phyloP scores from a whole-genome alignment of 2,113 vertebrate species.

The Galbula dea region DNA sequence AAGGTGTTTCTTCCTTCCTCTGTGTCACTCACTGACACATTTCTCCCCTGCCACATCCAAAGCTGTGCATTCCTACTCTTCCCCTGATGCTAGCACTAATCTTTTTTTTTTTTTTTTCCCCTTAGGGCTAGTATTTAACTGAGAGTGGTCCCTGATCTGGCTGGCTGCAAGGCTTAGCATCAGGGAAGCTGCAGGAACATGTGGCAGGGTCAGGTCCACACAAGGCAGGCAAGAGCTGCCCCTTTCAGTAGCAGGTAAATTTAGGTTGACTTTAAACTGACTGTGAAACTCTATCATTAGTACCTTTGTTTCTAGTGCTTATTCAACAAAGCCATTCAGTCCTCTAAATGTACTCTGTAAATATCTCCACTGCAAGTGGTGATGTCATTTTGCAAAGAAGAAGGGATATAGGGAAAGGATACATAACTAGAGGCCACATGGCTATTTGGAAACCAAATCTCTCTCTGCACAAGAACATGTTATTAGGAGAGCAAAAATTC shows the following conservation, averaged over 20 bases:
- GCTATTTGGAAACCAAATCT: neutral
- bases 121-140: slow-evolving; percentile 1
- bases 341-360: neutral
- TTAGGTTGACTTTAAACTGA: neutral
- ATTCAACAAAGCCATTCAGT: neutral
- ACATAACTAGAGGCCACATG: neutral
- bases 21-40: neutral
- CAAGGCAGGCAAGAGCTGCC: slow-evolving; percentile 1
- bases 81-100: neutral
- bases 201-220: slow-evolving; percentile 17
- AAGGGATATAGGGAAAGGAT: neutral
- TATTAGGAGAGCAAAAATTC: neutral
- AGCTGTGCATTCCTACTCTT: neutral
- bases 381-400: neutral
- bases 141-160: neutral
- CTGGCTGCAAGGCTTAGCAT: slow-evolving; percentile 3
- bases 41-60: neutral
- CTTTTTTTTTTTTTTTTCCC: accelerated
- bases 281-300: neutral
- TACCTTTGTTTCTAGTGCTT: neutral
- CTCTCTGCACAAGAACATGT: neutral
- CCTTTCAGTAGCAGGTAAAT: slow-evolving; percentile 21
- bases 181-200: slow-evolving; percentile 21
- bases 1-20: neutral
- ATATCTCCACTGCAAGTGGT: neutral